Evolutionary conservation across 2,113 vertebrate genomes (phyloP).

Genomic region (Lota lota): DNA sequence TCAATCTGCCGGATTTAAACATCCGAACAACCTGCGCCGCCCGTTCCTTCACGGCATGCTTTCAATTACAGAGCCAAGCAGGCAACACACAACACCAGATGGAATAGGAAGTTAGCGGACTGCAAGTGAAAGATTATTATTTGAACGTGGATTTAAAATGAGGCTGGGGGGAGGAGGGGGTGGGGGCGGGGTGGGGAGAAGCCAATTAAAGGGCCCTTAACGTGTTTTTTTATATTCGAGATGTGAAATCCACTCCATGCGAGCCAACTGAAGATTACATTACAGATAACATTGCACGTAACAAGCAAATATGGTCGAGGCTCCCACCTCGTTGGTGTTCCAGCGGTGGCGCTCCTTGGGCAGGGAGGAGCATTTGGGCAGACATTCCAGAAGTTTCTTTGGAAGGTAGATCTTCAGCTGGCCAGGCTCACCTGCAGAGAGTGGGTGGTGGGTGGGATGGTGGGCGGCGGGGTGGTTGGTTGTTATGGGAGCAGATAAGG

Average conservation of each 20-base stretch:
- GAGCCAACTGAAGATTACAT: slow-evolving; percentile 32
- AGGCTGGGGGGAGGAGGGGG: too few relatives aligned
- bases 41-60: slow-evolving; percentile 7
- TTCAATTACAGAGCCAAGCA: slow-evolving; percentile 43
- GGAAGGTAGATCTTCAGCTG: slow-evolving; percentile 99
- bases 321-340: slow-evolving; percentile 99
- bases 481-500: slow-evolving; percentile 23
- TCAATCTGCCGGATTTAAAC: slow-evolving; percentile 26
- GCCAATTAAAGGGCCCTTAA: slow-evolving; percentile 43
- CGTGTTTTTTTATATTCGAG: slow-evolving; percentile 60
- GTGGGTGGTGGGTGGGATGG: slow-evolving; percentile 18
- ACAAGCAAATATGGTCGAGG: not conserved
- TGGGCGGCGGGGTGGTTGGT: not conserved
- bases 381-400: slow-evolving; percentile 99
- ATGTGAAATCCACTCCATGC: slow-evolving; percentile 56
- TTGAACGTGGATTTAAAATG: slow-evolving; percentile 12
- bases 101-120: slow-evolving; percentile 21
- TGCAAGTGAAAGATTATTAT: slow-evolving; percentile 32
- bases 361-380: slow-evolving; percentile 99
- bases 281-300: not conserved
- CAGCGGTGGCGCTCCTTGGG: slow-evolving; percentile 99
- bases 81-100: slow-evolving; percentile 26
- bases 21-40: not conserved
- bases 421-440: slow-evolving; percentile 92
- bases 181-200: slow-evolving; percentile 12